Evolutionary conservation across 2,797 vertebrate genomes (phyloP), one percentile per base, ranked within the genome.

Genomic region (Gephyroberyx darwinii): DNA sequence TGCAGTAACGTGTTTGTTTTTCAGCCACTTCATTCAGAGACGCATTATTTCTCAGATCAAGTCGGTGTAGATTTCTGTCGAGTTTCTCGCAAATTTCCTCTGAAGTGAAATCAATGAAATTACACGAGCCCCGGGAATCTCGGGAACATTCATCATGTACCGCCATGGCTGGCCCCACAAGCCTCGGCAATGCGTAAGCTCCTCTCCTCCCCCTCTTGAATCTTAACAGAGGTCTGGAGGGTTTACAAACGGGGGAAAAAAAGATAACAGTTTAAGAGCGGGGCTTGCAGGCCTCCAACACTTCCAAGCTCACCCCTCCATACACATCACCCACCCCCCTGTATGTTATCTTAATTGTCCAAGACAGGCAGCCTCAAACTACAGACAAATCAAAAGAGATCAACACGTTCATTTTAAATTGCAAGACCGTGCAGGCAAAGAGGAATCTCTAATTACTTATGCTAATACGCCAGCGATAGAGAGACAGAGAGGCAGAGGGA

Each of bases 401-500:
- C 90, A 88, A 90, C 91, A 84, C 72, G 52, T 91, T 91, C 78
- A 79, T 83, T 93, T 93, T 89, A 92, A 91, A 91, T 88, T 76
- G 79, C 5, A 45, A 89, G 69, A 82, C 77, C 78, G 84, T 80
- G 85, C 81, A 69, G 81, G 83, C 87, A 89, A 89, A 91, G 78
- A 85, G 82, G 87, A 91, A 86, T 91, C 87, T 90, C 86, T 92
- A 93, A 93, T 94, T 93, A 92, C 91, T 92, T 93, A 92, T 93
- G 92, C 86, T 92, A 93, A 93, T 93, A 83, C 20, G 1, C 58
- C 2, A 35, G 78, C 64, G 87, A 84, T 71, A 76, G 82, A 77
- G 81, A 74, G 60, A 72, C 65, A 69, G 71, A 59, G 63, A 57
- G 71, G 48, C 69, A 59, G 63, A 57, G 71, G 48, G 20, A 39